These are phyloP conservation scores for Odontocerum albicorne DNA, from an alignment of 2,888 invertebrate genomes.

Conservation along the genomic window DNA sequence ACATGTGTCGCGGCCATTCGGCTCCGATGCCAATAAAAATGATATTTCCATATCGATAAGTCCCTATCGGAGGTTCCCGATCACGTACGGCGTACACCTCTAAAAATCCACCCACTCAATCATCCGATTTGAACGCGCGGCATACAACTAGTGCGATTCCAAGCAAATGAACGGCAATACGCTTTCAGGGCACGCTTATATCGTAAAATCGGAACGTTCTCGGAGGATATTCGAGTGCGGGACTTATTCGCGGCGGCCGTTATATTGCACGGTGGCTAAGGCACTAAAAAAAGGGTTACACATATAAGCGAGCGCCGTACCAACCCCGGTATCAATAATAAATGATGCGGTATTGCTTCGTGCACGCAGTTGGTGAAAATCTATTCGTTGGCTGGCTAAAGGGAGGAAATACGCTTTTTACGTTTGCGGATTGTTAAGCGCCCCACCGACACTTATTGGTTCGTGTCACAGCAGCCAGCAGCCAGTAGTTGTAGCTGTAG, in stretches of 20 bases:
- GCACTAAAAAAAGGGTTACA: conserved; percentile 34
- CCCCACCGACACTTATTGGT: conserved; percentile 6
- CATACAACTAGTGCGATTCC: conserved; percentile 32
- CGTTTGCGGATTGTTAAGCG: conserved; percentile 28
- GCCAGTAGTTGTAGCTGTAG: no score
- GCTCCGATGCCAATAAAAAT: conserved; percentile 27
- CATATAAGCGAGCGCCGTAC: conserved; percentile 19
- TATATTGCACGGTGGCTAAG: conserved; percentile 30
- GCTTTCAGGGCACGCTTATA: conserved; percentile 36
- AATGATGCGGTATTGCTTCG: conserved; percentile 37
- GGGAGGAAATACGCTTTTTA: conserved; percentile 29
- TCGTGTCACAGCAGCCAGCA: conserved; percentile 6
- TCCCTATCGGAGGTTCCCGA: conserved; percentile 23
- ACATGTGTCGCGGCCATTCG: conserved; percentile 31
- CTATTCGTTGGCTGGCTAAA: conserved; percentile 26
- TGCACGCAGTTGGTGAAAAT: conserved; percentile 33
- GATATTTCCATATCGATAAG: conserved; percentile 30
- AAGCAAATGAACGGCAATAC: conserved; percentile 31
- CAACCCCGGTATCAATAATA: conserved; percentile 35
- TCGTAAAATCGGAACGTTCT: conserved; percentile 37
- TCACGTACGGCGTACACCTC: conserved; percentile 34
- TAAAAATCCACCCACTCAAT: conserved; percentile 37
- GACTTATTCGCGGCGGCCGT: conserved; percentile 30
- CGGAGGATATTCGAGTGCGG: conserved; percentile 30
- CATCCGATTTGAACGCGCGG: conserved; percentile 33